phyloP scores from a whole-genome alignment of 1,140 invertebrate species.

The Gryon sp. region DNA sequence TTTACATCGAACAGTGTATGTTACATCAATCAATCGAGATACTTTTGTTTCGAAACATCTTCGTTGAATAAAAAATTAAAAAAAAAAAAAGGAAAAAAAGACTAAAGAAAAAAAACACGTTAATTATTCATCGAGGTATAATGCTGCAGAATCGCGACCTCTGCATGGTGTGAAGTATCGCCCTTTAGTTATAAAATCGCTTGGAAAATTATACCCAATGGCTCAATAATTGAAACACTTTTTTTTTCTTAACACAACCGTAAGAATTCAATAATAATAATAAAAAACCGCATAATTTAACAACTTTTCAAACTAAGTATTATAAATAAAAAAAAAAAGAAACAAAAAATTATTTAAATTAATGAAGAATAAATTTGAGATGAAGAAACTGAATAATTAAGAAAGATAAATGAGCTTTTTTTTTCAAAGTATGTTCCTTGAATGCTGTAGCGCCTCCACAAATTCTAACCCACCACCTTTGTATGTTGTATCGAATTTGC shows the following conservation, averaged over 20 bases:
- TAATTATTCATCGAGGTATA: slow-evolving; percentile 56
- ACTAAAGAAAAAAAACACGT: slow-evolving; percentile 8
- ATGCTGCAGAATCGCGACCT: slow-evolving; percentile 64
- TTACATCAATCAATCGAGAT: too few species aligned
- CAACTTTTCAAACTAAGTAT: not conserved
- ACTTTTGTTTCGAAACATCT: too few species aligned
- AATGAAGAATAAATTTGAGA: too few species aligned
- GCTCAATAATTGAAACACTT: slow-evolving; percentile 25
- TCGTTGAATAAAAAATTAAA: not conserved
- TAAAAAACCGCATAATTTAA: too few species aligned
- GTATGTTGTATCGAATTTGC: slow-evolving; percentile 62
- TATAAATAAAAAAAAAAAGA: slow-evolving; percentile 22
- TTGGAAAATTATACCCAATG: slow-evolving; percentile 42
- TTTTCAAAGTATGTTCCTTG: slow-evolving; percentile 57
- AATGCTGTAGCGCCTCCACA: slow-evolving; percentile 71
- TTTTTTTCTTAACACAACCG: too few species aligned
- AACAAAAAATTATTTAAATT: too few species aligned
- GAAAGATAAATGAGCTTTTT: slow-evolving; percentile 24
- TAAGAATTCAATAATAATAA: too few species aligned
- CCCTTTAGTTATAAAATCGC: slow-evolving; percentile 54
- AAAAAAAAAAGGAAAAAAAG: not conserved
- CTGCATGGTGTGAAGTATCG: slow-evolving; percentile 70
- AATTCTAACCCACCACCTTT: slow-evolving; percentile 70
- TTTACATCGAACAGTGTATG: too few species aligned
- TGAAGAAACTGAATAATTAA: too few species aligned